phyloP scores from a whole-genome alignment of 1,140 invertebrate species.

The Ylistrum balloti region DNA sequence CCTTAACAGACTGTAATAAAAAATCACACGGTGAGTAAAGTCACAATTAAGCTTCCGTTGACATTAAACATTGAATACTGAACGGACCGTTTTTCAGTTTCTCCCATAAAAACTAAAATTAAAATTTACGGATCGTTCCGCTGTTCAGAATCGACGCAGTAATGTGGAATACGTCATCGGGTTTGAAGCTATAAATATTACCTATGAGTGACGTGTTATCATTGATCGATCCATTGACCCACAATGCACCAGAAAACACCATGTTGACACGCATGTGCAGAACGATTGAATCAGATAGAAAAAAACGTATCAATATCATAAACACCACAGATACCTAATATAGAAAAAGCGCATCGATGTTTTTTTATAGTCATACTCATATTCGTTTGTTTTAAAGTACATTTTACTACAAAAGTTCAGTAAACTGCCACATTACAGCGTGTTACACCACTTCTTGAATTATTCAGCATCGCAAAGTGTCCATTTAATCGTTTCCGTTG shows the following conservation, averaged over 20 bases:
- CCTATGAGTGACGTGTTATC: not conserved
- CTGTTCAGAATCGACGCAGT: not conserved
- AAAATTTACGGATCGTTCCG: not conserved
- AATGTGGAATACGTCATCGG: not conserved
- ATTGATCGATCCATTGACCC: not conserved
- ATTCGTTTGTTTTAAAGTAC: not conserved
- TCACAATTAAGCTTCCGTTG: no score
- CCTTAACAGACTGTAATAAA: no score
- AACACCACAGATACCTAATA: not conserved
- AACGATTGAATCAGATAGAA: not conserved
- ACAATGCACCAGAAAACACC: not conserved
- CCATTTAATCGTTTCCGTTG: conserved; percentile 19
- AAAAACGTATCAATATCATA: not conserved
- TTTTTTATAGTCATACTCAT: not conserved
- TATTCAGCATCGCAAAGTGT: conserved; percentile 34
- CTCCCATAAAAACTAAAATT: no score
- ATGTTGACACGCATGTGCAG: not conserved
- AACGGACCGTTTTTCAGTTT: no score
- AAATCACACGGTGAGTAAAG: no score
- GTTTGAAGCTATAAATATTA: conserved; percentile 19
- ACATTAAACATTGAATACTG: no score
- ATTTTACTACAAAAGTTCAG: not conserved
- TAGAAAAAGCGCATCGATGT: not conserved
- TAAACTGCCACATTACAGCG: not conserved
- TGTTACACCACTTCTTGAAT: not conserved